Evolutionary conservation across 2,797 vertebrate species (phyloP).

Genomic region (Miichthys miiuy): DNA sequence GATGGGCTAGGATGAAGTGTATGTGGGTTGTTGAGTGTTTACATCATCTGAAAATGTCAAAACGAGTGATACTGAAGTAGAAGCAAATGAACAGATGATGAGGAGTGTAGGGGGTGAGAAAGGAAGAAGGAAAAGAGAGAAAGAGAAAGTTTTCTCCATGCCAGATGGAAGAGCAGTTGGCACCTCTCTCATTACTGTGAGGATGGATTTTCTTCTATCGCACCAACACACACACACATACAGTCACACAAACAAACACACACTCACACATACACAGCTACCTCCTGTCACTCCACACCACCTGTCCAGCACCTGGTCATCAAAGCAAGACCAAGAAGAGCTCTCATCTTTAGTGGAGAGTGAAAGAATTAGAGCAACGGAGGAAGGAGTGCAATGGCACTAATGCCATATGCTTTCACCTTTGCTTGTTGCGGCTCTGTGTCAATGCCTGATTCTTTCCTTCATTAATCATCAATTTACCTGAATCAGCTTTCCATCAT

Average conservation of each 20-base stretch:
- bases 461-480: slow-evolving; percentile 54
- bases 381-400: slow-evolving; percentile 48
- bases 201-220: slow-evolving; percentile 75
- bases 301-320: slow-evolving; percentile 86
- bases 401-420: slow-evolving; percentile 73
- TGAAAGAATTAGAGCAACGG: slow-evolving; percentile 50
- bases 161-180: slow-evolving; percentile 88
- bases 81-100: slow-evolving; percentile 77
- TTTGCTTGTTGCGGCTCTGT: slow-evolving; percentile 61
- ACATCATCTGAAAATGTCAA: slow-evolving; percentile 76
- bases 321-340: slow-evolving; percentile 79
- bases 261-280: slow-evolving; percentile 60
- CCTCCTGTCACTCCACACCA: slow-evolving; percentile 78
- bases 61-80: slow-evolving; percentile 69
- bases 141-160: slow-evolving; percentile 75
- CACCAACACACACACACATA: slow-evolving; percentile 52
- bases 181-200: slow-evolving; percentile 84
- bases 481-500: slow-evolving; percentile 48
- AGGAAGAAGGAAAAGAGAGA: slow-evolving; percentile 56
- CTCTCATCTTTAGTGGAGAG: slow-evolving; percentile 61
- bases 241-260: slow-evolving; percentile 41
- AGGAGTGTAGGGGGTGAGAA: slow-evolving; percentile 68
- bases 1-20: slow-evolving; percentile 48
- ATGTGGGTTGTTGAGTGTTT: slow-evolving; percentile 69
- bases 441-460: slow-evolving; percentile 55